Percentiles rank a stretch among this genome's conserved stretches.
Conservation (phyloP, 2,797 vertebrate genomes). For the Carcharodon carcharias region DNA sequence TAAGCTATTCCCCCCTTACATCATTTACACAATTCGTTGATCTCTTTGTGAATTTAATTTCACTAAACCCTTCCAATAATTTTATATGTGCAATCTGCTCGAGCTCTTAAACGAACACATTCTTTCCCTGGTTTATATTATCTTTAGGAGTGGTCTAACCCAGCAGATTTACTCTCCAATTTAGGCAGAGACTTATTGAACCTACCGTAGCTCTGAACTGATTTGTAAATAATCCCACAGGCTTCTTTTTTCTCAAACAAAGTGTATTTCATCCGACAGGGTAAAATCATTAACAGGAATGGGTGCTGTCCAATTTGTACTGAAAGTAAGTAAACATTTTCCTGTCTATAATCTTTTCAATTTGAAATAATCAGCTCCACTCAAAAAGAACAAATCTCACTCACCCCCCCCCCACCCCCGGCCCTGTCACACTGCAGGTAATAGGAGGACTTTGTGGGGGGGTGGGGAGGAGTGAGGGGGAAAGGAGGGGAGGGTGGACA, state of each 20-base stretch:
- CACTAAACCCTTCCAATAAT: neutral
- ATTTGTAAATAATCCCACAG: neutral
- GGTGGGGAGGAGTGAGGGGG: neutral
- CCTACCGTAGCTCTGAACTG: neutral
- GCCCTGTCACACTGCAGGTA: neutral
- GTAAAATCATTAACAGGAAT: constrained; percentile 96
- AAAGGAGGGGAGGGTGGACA: neutral
- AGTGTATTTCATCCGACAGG: constrained; percentile 61
- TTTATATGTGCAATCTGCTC: neutral
- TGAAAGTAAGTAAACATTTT: constrained; percentile 81
- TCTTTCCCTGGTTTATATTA: neutral
- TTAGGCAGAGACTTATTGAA: neutral
- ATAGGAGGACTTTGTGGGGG: neutral
- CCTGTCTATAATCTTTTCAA: neutral
- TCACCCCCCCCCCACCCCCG: neutral
- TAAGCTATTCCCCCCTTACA: neutral
- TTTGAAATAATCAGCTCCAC: neutral
- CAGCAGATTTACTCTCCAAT: neutral
- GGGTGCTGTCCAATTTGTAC: constrained; percentile 98
- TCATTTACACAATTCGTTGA: neutral
- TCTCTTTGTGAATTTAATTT: neutral
- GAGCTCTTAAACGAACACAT: neutral
- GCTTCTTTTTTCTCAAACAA: neutral
- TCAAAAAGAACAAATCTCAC: neutral
- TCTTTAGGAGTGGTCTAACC: neutral